phyloP scores from a whole-genome alignment of 2,113 vertebrate species.

The Orycteropus afer region DNA sequence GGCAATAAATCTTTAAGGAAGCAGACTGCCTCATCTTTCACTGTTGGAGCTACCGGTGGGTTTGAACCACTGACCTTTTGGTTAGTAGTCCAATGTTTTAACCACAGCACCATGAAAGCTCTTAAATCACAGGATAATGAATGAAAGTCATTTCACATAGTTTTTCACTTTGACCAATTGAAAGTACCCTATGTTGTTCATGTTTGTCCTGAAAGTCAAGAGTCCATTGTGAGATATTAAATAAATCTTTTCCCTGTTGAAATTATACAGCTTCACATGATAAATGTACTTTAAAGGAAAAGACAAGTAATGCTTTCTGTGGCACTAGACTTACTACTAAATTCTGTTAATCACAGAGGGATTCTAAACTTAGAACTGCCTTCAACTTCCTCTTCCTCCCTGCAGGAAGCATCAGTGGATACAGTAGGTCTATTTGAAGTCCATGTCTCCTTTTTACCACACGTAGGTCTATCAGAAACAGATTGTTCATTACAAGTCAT shows the following conservation, averaged over 20 bases:
- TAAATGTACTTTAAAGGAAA: conserved; percentile 12
- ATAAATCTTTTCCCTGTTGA: not conserved
- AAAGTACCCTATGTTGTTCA: not conserved
- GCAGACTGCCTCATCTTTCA: too few relatives aligned
- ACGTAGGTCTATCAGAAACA: not conserved
- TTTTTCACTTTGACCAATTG: conserved; percentile 14
- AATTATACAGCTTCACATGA: not conserved
- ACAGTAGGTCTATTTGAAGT: not conserved
- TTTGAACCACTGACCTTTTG: too few relatives aligned
- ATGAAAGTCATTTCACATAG: conserved; percentile 52
- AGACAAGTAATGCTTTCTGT: not conserved
- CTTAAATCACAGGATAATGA: not conserved
- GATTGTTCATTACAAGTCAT: not conserved
- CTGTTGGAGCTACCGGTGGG: too few relatives aligned
- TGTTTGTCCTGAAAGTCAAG: conserved; percentile 28
- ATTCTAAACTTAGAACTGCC: not conserved
- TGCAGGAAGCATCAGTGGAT: not conserved
- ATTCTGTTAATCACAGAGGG: not conserved
- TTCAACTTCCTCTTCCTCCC: not conserved
- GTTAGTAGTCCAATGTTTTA: too few relatives aligned
- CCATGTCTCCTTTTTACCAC: not conserved
- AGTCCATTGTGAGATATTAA: not conserved
- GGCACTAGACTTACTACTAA: not conserved
- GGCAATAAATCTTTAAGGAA: too few relatives aligned
- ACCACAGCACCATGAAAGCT: too few relatives aligned